A percentile compares a stretch with the other conserved stretches of the same genome.
Conservation (phyloP, 2,888 invertebrate species). For the Dryobotodes eremita region DNA sequence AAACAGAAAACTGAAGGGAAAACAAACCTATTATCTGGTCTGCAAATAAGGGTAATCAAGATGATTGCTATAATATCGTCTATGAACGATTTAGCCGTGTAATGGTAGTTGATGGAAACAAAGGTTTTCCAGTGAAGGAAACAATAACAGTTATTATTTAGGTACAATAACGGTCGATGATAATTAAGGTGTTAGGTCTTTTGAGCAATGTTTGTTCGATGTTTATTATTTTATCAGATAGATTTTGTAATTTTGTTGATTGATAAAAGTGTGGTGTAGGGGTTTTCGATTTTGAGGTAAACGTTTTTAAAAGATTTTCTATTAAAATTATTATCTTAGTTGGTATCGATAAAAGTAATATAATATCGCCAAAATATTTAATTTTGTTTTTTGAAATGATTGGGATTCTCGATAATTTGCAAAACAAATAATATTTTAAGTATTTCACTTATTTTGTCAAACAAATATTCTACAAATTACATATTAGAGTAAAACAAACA, state of each 20-base stretch:
- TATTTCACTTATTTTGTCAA: too few relatives aligned
- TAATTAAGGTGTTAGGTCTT: constrained; percentile 6
- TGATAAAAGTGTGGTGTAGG: neutral
- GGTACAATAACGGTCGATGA: constrained; percentile 18
- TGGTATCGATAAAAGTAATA: neutral
- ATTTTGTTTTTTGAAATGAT: neutral
- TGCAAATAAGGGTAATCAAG: constrained; percentile 68
- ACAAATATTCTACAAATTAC: neutral
- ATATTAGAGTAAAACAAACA: neutral
- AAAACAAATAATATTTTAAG: too few relatives aligned
- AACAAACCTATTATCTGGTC: constrained; percentile 68
- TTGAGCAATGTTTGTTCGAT: neutral
- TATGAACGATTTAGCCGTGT: constrained; percentile 53
- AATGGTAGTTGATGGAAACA: constrained; percentile 45
- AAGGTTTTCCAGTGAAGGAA: constrained; percentile 31
- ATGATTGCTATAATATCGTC: constrained; percentile 69
- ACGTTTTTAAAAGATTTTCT: neutral
- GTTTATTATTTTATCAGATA: neutral
- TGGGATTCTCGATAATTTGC: neutral
- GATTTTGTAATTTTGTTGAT: neutral
- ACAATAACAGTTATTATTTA: constrained; percentile 37
- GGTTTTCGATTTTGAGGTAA: neutral
- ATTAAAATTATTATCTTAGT: neutral
- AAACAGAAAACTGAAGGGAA: constrained; percentile 59
- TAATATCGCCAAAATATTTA: neutral